A percentile compares a stretch with the other conserved stretches of the same genome.
These are phyloP conservation scores for Suricata suricatta DNA, from an alignment of 2,113 vertebrate genomes.

Conservation along the genomic window DNA sequence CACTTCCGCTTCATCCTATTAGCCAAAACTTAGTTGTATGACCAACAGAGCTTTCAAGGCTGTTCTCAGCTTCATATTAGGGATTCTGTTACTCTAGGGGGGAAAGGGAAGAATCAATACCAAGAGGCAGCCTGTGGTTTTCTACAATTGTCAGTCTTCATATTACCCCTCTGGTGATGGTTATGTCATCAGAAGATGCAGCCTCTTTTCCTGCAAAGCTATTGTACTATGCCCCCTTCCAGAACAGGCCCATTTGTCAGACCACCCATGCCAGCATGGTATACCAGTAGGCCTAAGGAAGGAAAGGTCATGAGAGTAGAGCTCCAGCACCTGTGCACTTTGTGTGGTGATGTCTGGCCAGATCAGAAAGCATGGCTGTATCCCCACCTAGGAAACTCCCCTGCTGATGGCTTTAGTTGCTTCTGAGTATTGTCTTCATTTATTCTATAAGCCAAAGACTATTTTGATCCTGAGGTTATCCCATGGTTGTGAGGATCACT, in stretches of 20 bases:
- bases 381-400: background rate
- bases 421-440: background rate
- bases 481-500: background rate
- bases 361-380: background rate
- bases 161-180: background rate
- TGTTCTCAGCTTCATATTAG: background rate
- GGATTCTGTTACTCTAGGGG: background rate
- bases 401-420: background rate
- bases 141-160: background rate
- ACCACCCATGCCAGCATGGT: background rate
- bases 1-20: background rate
- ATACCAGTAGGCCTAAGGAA: background rate
- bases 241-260: background rate
- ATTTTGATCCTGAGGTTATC: background rate
- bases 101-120: background rate
- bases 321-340: too few species aligned
- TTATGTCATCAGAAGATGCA: background rate
- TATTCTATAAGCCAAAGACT: background rate
- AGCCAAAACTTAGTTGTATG: background rate
- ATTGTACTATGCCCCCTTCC: background rate
- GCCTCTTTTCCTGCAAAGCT: background rate
- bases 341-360: background rate
- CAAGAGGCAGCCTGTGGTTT: background rate
- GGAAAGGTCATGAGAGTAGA: background rate
- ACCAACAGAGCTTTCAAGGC: background rate